Conservation (phyloP, 2,888 invertebrate species). For the Clepsis dumicolana region DNA sequence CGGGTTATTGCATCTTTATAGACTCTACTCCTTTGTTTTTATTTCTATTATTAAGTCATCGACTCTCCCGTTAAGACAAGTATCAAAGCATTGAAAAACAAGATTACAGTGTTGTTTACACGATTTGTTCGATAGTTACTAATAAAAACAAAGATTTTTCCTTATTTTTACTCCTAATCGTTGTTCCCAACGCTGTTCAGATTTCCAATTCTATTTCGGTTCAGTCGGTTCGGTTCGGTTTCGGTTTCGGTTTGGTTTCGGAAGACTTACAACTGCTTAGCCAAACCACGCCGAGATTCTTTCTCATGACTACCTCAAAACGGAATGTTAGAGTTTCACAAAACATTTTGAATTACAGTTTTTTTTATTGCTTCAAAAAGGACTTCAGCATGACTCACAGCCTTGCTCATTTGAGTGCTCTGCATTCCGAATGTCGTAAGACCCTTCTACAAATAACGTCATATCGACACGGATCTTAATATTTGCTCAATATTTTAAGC, state of each 20-base stretch:
- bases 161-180: too few relatives aligned
- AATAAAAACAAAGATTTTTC: neutral
- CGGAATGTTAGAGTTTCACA: neutral
- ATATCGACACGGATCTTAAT: slow-evolving; percentile 5
- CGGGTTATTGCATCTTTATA: neutral
- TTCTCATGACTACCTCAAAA: neutral
- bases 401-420: slow-evolving; percentile 5
- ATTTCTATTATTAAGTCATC: neutral
- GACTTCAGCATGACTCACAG: slow-evolving; percentile 12
- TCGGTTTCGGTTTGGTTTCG: too few relatives aligned
- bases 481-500: neutral
- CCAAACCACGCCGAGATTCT: too few relatives aligned
- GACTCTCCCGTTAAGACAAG: neutral
- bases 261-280: too few relatives aligned
- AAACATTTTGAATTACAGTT: neutral
- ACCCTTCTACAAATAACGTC: slow-evolving; percentile 1
- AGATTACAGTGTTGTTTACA: neutral
- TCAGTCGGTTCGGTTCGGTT: too few relatives aligned
- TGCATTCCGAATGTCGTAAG: neutral
- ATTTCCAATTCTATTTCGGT: too few relatives aligned
- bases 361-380: neutral
- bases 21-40: neutral
- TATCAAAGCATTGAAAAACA: neutral
- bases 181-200: too few relatives aligned
- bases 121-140: neutral